Evolutionary conservation across 2,888 invertebrate species (phyloP).

Genomic region (Microctonus hyperodae): DNA sequence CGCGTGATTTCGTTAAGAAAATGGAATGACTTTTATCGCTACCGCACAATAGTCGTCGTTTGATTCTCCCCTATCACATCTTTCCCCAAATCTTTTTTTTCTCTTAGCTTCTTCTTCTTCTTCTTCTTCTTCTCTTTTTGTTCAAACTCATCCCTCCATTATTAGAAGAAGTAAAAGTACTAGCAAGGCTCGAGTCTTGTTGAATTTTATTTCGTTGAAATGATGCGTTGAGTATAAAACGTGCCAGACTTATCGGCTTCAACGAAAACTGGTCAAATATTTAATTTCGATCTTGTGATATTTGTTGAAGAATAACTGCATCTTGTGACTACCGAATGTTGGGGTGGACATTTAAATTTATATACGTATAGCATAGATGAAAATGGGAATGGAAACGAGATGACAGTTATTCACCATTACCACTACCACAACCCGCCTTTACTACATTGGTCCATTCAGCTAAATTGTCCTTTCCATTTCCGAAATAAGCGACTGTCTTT

Average conservation of each 20-base stretch:
- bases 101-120: slow-evolving; percentile 4
- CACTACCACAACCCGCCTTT: not conserved
- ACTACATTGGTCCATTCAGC: slow-evolving; percentile 15
- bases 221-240: slow-evolving; percentile 1
- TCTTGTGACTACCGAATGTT: not conserved
- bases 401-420: slow-evolving; percentile 10
- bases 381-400: slow-evolving; percentile 1
- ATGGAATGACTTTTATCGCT: slow-evolving; percentile 31
- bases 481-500: slow-evolving; percentile 16
- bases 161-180: not conserved
- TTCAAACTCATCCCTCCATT: not conserved
- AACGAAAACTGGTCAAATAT: slow-evolving; percentile 19
- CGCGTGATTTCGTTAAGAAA: slow-evolving; percentile 26
- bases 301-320: no score
- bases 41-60: slow-evolving; percentile 10
- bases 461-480: slow-evolving; percentile 20
- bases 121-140: not conserved
- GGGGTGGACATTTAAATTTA: not conserved
- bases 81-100: not conserved
- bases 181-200: not conserved
- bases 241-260: slow-evolving; percentile 19
- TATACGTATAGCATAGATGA: not conserved
- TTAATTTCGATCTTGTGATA: slow-evolving; percentile 19
- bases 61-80: slow-evolving; percentile 9
- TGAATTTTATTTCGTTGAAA: slow-evolving; percentile 19